Base-by-base conservation (phyloP, 1,140 invertebrate genomes). In the Aphelinus certus region DNA sequence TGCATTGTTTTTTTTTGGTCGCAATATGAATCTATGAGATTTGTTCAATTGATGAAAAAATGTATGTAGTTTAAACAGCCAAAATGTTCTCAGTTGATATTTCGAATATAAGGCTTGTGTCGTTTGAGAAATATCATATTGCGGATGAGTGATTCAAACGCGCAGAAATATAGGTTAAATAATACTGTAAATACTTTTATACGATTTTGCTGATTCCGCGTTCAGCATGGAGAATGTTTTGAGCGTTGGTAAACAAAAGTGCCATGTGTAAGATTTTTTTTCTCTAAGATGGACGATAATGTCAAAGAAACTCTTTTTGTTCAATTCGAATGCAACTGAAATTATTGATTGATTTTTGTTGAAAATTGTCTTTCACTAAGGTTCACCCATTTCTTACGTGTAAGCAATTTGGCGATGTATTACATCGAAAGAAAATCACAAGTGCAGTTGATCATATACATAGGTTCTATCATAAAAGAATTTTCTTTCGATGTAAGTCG, bases 121-220 rank as follows among this genome's bases (percentile, higher is more conserved):
- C 47, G 45, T 70, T 77, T 70, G 62, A 65, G 74, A 64, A 57
- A 61, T 47, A 62, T 64, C 55, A 55, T 1, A 55, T 48, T 9
- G 66, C 26, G 61, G 58, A 49, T 63, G 43, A 74, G 70, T 56
- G 53, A 49, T 74, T 69, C 63, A 74, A 74, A 63, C 47, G 66
- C 60, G 67, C 67, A 70, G 53, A 60, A 53, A 47, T 43, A 70
- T 73, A 69, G 66, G 26, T 66, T 68, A 69, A 70, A 55, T 55
- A 75, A 78, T 73, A 70, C 72, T 83, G 82, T 83, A 81, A 57
- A 83, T 81, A 83, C 81, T 82, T 83, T 82, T 83, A 77, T 83
- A 83, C 77, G 53, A 77, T 65, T 75, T 82, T 79, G 75, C 77
- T 75, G 66, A 75, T 63, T 69, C 72, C 65, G 53, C 61, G 61